These are phyloP conservation scores for Orycteropus afer DNA, from an alignment of 2,113 vertebrate genomes.

Conservation along the genomic window DNA sequence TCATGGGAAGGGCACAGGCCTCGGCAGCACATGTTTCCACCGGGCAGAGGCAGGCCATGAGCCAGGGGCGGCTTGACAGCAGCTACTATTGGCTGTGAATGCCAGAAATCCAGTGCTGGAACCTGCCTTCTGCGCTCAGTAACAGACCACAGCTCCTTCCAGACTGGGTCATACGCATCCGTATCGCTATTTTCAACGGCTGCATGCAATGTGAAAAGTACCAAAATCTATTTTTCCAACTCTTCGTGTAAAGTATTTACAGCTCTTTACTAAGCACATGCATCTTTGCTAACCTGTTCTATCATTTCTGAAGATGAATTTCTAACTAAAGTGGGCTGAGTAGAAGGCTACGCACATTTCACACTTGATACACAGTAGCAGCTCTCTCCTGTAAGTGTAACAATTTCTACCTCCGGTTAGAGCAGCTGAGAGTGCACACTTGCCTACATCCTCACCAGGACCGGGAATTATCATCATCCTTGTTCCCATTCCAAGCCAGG, in stretches of 20 bases:
- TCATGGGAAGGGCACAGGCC: background rate
- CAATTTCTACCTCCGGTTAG: background rate
- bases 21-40: background rate
- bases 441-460: constrained; percentile 10
- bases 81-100: too few relatives aligned
- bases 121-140: background rate
- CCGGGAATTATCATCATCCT: background rate
- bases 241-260: background rate
- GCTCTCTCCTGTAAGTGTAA: background rate
- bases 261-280: background rate
- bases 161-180: background rate
- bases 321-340: background rate
- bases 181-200: background rate
- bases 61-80: background rate
- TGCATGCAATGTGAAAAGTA: background rate
- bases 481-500: background rate
- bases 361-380: background rate
- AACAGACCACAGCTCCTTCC: background rate
- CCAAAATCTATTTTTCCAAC: background rate
- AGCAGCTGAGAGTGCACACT: background rate
- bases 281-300: background rate
- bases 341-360: background rate
- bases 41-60: background rate
- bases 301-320: constrained; percentile 30
- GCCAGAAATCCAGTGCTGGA: background rate